Conservation (phyloP, 2,888 invertebrate species). For the Cataglyphis albicans region DNA sequence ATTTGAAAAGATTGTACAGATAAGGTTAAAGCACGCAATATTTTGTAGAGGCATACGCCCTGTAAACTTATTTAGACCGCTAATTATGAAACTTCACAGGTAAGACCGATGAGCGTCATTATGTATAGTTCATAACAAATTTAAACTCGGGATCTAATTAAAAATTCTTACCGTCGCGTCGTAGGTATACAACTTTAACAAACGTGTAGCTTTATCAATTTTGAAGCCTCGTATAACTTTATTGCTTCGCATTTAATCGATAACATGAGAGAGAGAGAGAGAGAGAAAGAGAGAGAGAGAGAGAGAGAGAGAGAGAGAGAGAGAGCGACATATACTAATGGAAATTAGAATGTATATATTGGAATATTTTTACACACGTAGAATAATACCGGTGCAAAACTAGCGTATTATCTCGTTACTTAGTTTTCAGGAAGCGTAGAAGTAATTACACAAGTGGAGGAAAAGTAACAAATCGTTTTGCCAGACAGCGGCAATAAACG, state of each 20-base stretch:
- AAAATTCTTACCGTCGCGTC: slow-evolving; percentile 28
- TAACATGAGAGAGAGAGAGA: not conserved
- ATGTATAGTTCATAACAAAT: slow-evolving; percentile 31
- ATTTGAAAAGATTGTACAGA: slow-evolving; percentile 3
- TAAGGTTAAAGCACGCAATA: slow-evolving; percentile 3
- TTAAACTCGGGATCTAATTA: slow-evolving; percentile 42
- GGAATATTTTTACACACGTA: slow-evolving; percentile 28
- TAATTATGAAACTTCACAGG: slow-evolving; percentile 43
- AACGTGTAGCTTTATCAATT: slow-evolving; percentile 25
- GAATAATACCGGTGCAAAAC: slow-evolving; percentile 42
- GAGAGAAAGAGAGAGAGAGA: too few relatives aligned
- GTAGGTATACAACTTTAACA: slow-evolving; percentile 18
- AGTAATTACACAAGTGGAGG: slow-evolving; percentile 78
- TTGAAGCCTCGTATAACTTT: not conserved
- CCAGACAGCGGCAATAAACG: slow-evolving; percentile 80
- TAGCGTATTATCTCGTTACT: slow-evolving; percentile 71
- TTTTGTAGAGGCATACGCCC: slow-evolving; percentile 7
- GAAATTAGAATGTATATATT: slow-evolving; percentile 35
- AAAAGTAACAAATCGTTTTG: slow-evolving; percentile 80
- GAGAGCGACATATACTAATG: not conserved
- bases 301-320: not conserved
- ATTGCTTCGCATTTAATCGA: slow-evolving; percentile 5
- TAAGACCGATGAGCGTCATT: slow-evolving; percentile 35
- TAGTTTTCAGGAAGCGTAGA: slow-evolving; percentile 69
- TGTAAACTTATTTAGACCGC: slow-evolving; percentile 41